Conservation (phyloP, 2,888 invertebrate species). For the Torymus texanus region DNA sequence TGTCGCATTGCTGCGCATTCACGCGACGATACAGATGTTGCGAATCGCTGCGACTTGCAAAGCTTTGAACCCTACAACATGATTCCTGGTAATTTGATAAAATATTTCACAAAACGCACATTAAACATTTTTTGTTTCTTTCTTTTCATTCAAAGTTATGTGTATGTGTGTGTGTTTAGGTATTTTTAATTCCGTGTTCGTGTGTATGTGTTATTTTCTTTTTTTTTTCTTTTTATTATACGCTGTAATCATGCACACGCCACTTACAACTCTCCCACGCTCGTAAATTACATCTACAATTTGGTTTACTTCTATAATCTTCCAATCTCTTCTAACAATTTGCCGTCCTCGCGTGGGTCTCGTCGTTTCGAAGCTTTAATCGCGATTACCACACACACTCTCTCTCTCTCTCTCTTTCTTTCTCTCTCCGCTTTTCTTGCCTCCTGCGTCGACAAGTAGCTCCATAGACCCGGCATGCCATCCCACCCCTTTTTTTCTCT, state of each 20-base stretch:
- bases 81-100: slow-evolving; percentile 34
- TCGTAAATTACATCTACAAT: slow-evolving; percentile 47
- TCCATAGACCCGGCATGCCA: slow-evolving; percentile 9
- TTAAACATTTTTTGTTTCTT: slow-evolving; percentile 54
- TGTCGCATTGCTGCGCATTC: slow-evolving; percentile 10
- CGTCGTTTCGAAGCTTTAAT: slow-evolving; percentile 42
- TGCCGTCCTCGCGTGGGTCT: slow-evolving; percentile 43
- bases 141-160: slow-evolving; percentile 6
- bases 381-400: background rate
- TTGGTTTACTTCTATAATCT: slow-evolving; percentile 48
- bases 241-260: slow-evolving; percentile 34
- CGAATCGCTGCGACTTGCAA: slow-evolving; percentile 31
- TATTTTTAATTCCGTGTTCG: background rate
- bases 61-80: slow-evolving; percentile 41
- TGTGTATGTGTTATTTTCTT: slow-evolving; percentile 6
- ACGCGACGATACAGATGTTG: slow-evolving; percentile 6
- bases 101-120: slow-evolving; percentile 61
- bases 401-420: background rate
- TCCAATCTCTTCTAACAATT: slow-evolving; percentile 48
- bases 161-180: slow-evolving; percentile 12
- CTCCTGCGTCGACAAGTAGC: background rate
- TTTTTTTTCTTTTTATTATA: slow-evolving; percentile 19
- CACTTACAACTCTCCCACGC: slow-evolving; percentile 25
- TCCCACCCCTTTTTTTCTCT: background rate
- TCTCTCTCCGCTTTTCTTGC: background rate